These are phyloP conservation scores for Falcunculus frontatus DNA, from an alignment of 2,113 vertebrate genomes.

Conservation along the genomic window DNA sequence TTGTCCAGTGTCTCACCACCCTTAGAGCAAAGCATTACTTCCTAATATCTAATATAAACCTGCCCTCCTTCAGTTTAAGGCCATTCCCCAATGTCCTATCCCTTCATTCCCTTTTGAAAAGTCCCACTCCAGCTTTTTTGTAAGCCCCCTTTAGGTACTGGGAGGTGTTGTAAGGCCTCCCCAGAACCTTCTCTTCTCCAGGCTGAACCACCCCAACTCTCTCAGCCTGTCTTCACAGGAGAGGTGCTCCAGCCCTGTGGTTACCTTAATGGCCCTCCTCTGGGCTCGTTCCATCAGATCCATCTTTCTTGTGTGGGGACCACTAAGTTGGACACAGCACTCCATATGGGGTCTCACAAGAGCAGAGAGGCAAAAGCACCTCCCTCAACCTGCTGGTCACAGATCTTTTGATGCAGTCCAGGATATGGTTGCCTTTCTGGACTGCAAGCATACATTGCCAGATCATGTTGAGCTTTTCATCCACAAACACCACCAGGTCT, in stretches of 20 bases:
- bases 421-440: background rate
- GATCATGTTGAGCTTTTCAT: background rate
- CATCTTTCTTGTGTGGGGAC: background rate
- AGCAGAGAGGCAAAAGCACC: background rate
- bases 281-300: background rate
- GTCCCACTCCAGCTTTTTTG: background rate
- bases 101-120: background rate
- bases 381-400: background rate
- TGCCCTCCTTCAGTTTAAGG: background rate
- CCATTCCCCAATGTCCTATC: background rate
- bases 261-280: background rate
- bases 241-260: background rate
- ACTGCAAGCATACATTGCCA: rapidly evolving
- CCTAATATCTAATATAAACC: background rate
- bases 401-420: background rate
- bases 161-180: background rate
- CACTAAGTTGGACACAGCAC: background rate
- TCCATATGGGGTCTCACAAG: background rate
- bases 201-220: background rate
- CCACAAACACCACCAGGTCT: background rate
- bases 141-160: background rate
- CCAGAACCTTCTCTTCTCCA: background rate
- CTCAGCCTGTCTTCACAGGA: background rate
- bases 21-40: background rate
- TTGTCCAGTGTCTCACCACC: background rate